Conservation (phyloP, 2,797 vertebrate genomes). For the Ptychadena robeensis region DNA sequence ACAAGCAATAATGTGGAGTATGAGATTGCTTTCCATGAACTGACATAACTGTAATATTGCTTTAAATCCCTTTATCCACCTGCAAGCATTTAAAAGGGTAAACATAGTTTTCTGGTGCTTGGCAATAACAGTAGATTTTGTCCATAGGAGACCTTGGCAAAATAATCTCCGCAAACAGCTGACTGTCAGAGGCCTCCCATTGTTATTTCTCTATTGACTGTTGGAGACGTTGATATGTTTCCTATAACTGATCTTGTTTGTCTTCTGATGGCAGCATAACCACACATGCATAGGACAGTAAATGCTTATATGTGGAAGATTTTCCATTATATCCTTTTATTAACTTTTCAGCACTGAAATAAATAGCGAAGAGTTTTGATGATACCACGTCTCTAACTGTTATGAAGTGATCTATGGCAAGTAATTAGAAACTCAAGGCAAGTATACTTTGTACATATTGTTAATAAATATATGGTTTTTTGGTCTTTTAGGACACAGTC, state of each 20-base stretch:
- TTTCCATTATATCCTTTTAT: neutral
- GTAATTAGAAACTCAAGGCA: neutral
- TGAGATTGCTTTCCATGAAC: slow-evolving; percentile 30
- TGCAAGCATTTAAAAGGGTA: slow-evolving; percentile 48
- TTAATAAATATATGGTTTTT: neutral
- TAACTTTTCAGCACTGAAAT: neutral
- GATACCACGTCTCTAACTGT: too few relatives aligned
- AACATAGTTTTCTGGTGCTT: slow-evolving; percentile 43
- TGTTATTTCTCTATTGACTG: slow-evolving; percentile 11
- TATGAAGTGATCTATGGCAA: too few relatives aligned
- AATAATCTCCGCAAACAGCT: slow-evolving; percentile 36
- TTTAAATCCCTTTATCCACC: slow-evolving; percentile 40
- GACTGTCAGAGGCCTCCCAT: slow-evolving; percentile 15
- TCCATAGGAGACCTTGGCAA: slow-evolving; percentile 17
- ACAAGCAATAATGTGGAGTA: slow-evolving; percentile 26
- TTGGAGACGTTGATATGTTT: slow-evolving; percentile 21
- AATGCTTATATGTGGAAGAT: neutral
- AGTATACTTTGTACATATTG: neutral
- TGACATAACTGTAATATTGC: slow-evolving; percentile 29
- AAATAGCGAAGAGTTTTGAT: too few relatives aligned
- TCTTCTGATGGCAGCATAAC: slow-evolving; percentile 16
- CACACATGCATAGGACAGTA: neutral
- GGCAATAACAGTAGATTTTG: slow-evolving; percentile 30
- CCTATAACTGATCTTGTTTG: neutral
- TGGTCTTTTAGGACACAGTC: too few relatives aligned